Base-by-base conservation (phyloP, 2,888 invertebrate genomes). In the Polietes domitor region DNA sequence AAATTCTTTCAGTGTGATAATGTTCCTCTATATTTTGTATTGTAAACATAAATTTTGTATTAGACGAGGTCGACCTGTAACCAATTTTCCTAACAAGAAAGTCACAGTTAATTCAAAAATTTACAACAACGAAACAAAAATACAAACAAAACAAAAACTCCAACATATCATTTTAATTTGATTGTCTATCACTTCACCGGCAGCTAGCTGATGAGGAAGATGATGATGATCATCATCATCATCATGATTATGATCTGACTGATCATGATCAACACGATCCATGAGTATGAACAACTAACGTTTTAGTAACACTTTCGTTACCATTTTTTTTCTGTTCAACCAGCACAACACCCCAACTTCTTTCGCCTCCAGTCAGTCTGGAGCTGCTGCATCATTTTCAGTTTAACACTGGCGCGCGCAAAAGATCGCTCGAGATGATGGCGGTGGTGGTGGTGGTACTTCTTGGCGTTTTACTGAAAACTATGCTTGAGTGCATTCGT, bases 301-400 rank as follows among this genome's bases (percentile, higher is more conserved):
- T 55, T 77, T 83, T 77, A 77, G 76, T 80, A 80, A 83, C 79
- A 83, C 83, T 83, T 83, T 83, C 80, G 77, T 83, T 83, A 76
- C 19, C 50, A 79, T 24, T 41, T 70, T 37, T 70, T 37, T 78
- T 77, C 32, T 58, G 10, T n/a, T n/a, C n/a, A 15, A 24, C 9
- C 10, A 47, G 1, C n/a, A n/a, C n/a, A n/a, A n/a, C n/a, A n/a
- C 37, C 7, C 12, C 9, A 9, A 7, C 37, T 37, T 37, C 37
- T 37, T 7, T 37, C 5, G 24, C 58, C 24, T 5, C 26, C 19
- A 24, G 58, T 26, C n/a, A 47, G 10, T 21, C 5, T 55, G 55
- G 9, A 47, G 24, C 58, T 75, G 65, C 58, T 82, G 63, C 78
- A 82, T 82, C 83, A 77, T 83, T 83, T 83, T 83, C 83, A 73